These are phyloP conservation scores for Nannospalax galili DNA, from an alignment of 2,113 vertebrate genomes.

Conservation along the genomic window DNA sequence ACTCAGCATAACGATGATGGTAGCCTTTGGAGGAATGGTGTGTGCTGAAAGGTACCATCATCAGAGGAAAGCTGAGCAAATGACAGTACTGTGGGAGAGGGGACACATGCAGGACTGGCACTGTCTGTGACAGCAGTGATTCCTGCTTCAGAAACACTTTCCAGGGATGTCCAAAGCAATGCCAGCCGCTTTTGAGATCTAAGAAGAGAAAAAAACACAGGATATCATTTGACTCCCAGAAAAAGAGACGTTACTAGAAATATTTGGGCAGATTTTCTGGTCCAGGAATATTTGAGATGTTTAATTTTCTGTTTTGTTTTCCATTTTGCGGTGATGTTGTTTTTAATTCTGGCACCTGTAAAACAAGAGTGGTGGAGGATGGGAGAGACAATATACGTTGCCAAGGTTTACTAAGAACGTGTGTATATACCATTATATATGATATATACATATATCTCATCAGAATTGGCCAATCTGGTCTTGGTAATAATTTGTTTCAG, in stretches of 20 bases:
- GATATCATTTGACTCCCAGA: neutral
- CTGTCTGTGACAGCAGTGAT: neutral
- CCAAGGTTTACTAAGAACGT: too few relatives aligned
- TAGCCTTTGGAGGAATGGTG: neutral
- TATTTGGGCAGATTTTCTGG: neutral
- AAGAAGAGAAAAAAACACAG: neutral
- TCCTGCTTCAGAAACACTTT: neutral
- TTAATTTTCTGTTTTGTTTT: neutral
- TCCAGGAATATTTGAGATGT: neutral
- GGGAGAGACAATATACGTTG: neutral
- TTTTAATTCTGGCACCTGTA: neutral
- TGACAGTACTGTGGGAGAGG: too few relatives aligned
- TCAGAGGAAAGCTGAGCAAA: neutral
- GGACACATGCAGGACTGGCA: too few relatives aligned
- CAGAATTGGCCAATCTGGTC: neutral
- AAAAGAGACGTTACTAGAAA: neutral
- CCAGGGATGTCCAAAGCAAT: neutral
- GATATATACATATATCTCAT: neutral
- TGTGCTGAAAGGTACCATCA: neutral
- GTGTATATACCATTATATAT: neutral
- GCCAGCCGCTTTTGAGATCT: neutral
- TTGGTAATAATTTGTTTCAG: neutral
- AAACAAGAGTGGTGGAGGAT: neutral
- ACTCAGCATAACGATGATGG: neutral
- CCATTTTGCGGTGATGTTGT: too few relatives aligned